Conservation (phyloP, 2,888 invertebrate species). For the Muscina levida region DNA sequence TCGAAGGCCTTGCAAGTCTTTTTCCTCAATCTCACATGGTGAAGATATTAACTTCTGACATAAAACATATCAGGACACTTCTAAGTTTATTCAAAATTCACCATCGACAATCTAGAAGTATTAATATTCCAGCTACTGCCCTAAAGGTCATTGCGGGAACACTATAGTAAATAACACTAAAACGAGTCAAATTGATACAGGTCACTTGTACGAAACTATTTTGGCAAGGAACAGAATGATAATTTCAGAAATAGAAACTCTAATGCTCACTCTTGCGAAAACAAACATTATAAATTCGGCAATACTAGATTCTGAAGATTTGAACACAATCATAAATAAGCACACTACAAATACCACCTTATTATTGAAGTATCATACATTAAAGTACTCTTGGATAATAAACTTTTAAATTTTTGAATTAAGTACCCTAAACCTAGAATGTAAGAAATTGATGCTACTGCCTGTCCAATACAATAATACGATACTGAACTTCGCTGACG, state of each 20-base stretch:
- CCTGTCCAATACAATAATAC: slow-evolving; percentile 37
- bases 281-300: background rate
- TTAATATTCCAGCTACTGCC: slow-evolving; percentile 30
- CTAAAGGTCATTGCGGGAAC: slow-evolving; percentile 46
- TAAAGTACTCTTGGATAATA: slow-evolving; percentile 39
- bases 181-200: slow-evolving; percentile 39
- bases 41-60: slow-evolving; percentile 51
- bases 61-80: slow-evolving; percentile 30
- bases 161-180: slow-evolving; percentile 24
- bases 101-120: slow-evolving; percentile 41
- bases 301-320: slow-evolving; percentile 9
- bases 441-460: slow-evolving; percentile 42
- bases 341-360: slow-evolving; percentile 44
- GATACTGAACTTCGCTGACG: slow-evolving; percentile 12
- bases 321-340: slow-evolving; percentile 28
- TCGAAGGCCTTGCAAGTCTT: slow-evolving; percentile 16
- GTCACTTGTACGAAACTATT: slow-evolving; percentile 37
- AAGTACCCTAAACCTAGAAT: slow-evolving; percentile 36
- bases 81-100: slow-evolving; percentile 24
- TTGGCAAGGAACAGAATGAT: slow-evolving; percentile 9
- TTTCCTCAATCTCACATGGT: slow-evolving; percentile 53
- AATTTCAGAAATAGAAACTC: slow-evolving; percentile 28
- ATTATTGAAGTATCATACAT: slow-evolving; percentile 46
- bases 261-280: slow-evolving; percentile 24
- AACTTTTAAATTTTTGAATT: slow-evolving; percentile 41